Conservation (phyloP, 2,888 invertebrate genomes). For the Cephus runcator region DNA sequence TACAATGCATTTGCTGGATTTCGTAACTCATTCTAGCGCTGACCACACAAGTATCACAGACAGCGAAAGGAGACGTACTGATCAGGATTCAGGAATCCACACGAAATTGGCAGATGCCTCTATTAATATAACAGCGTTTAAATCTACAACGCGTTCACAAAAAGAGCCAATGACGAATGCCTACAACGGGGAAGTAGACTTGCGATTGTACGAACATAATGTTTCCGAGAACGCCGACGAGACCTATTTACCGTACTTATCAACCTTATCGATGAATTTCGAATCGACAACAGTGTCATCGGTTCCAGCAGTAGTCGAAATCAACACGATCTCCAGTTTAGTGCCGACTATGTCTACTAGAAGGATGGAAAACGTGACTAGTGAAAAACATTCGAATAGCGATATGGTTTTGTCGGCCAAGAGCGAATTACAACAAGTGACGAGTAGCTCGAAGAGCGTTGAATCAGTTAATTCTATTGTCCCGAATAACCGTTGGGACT, state of each 20-base stretch:
- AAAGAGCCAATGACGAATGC: background rate
- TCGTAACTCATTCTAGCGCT: too few relatives aligned
- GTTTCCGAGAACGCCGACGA: background rate
- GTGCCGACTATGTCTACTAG: background rate
- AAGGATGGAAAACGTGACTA: background rate
- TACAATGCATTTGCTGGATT: too few relatives aligned
- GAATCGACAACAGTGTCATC: background rate
- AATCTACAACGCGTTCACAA: too few relatives aligned
- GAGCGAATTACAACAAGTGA: background rate
- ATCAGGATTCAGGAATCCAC: background rate
- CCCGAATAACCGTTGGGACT: too few relatives aligned
- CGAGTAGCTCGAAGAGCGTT: background rate
- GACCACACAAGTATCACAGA: too few relatives aligned
- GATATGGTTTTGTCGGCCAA: background rate
- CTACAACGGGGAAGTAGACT: background rate
- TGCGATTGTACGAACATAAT: background rate
- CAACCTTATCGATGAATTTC: background rate
- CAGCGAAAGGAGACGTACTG: background rate
- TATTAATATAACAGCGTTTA: background rate
- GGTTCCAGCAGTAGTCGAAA: background rate
- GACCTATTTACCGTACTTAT: background rate
- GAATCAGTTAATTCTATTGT: too few relatives aligned
- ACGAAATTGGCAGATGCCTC: background rate
- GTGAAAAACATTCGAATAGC: background rate
- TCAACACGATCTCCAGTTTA: background rate